Evolutionary conservation across 2,113 vertebrate species (phyloP), one percentile per base, ranked within the genome.

Genomic region (Rhinichthys klamathensis): DNA sequence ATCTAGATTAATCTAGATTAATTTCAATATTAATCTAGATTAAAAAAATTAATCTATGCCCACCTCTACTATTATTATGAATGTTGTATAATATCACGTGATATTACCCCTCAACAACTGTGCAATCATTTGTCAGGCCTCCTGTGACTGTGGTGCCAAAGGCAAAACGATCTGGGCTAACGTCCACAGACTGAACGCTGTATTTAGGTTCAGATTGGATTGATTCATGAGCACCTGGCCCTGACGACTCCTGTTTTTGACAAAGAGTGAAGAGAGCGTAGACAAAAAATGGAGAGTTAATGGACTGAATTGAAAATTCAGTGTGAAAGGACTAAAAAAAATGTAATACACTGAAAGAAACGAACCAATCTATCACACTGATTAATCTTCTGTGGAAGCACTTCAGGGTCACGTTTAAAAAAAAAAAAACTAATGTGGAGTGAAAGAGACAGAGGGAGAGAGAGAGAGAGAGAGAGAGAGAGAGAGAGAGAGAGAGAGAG

Each of bases 41-140:
- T n/a, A n/a, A n/a, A n/a, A n/a, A n/a, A n/a, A n/a, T n/a, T n/a
- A n/a, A n/a, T n/a, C n/a, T n/a, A n/a, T n/a, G n/a, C n/a, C n/a
- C n/a, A n/a, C n/a, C n/a, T n/a, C n/a, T 56, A 56, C 54, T 23
- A 23, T 56, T 56, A 32, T 74, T 32, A 60, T n/a, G 44, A 67
- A 41, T 46, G 77, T 69, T 74, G 75, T 16, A 54, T 70, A 6
- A 81, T 85, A 67, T 70, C 72, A n/a, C 80, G 56, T 74, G 67
- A 86, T 80, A 74, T 84, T 80, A 70, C 27, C 56, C 51, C 74
- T 78, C 78, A 44, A 32, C 27, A 56, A 85, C 58, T 74, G 32
- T 44, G 41, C 75, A 41, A 73, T 76, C 49, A 44, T 73, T 75
- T 80, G 58, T 84, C 35, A 23, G 2, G 38, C 46, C 83, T 86